Base-by-base conservation (phyloP, 2,113 vertebrate genomes). In the Dicaeum eximium region DNA sequence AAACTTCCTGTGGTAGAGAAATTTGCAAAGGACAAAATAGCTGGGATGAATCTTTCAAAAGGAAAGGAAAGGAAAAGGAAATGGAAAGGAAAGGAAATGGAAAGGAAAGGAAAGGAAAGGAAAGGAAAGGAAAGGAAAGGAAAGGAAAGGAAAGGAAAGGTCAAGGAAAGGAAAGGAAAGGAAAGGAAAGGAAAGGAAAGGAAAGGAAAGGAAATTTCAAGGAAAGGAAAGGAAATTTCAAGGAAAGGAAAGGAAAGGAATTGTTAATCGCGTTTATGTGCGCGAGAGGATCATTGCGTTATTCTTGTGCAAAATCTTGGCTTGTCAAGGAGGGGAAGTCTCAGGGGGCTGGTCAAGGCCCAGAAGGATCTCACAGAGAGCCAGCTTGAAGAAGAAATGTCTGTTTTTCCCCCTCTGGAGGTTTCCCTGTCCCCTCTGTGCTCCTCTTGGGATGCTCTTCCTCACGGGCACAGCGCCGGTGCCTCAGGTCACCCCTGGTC, bases 381-480 rank as follows among this genome's bases (percentile, higher is more conserved):
- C 11, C 10, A 37, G 12, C 3, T 42, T 33, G 42, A 51, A 47
- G 15, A 15, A 56, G 21, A 35, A 79, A 74, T 28, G 18, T 6
- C 6, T 64, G 8, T 4, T 2, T 14, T 79, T 56, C 4, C 3
- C 5, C 6, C 8, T 50, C 35, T 23, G 7, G 37, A 10, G 60
- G 30, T 42, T 69, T 24, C 9, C 4, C 13, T 15, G 13, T 30
- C 21, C 18, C 1, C 15, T 0, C 10, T 14, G 23, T 33, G 9
- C 13, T 58, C 16, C 19, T 71, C 1, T 56, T 62, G 20, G 10
- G 1, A 0, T 8, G 10, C 23, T 51, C 21, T 61, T n/a, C n/a
- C 20, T 5, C 11, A 0, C 0, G 5, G 25, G 11, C 8, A 4
- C 22, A 0, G 0, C 1, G 2, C 3, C 0, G 0, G 25, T 54